Evolutionary conservation across 2,888 invertebrate genomes (phyloP).

Genomic region (Invenusta paracnida): DNA sequence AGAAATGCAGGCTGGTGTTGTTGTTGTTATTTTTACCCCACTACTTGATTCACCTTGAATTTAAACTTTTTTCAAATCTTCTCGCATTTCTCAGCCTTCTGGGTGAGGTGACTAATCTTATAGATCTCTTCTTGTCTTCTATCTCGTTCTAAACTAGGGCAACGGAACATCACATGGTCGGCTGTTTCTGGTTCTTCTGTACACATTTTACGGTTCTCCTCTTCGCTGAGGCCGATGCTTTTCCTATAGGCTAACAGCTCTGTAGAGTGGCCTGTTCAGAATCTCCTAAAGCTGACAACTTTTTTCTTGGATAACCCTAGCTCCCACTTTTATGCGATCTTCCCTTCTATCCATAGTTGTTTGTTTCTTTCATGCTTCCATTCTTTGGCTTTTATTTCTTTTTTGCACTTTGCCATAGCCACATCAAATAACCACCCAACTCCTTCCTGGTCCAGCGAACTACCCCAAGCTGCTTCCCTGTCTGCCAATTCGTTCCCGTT

Average conservation of each 20-base stretch:
- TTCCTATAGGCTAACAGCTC: not conserved
- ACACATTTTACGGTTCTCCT: not conserved
- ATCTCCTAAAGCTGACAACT: not conserved
- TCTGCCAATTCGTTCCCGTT: not conserved
- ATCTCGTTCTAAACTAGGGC: not conserved
- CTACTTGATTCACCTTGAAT: not conserved
- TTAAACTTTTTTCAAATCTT: not conserved
- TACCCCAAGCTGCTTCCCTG: not conserved
- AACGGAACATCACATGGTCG: not conserved
- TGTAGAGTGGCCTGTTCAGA: not conserved
- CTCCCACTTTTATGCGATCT: not conserved
- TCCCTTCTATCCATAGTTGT: not conserved
- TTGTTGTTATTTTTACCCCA: not conserved
- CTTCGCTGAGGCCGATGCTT: slow-evolving; percentile 5
- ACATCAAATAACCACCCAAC: not conserved
- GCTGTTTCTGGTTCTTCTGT: not conserved
- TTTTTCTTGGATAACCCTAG: not conserved
- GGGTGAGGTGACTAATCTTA: not conserved
- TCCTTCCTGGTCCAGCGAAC: not conserved
- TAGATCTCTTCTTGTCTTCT: not conserved
- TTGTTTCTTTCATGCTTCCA: not conserved
- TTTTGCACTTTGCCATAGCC: not conserved
- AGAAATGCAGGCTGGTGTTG: too few species aligned
- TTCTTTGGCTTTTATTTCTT: not conserved
- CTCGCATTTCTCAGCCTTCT: not conserved